Percentiles rank a stretch among this genome's conserved stretches.
Conservation (phyloP, 2,797 vertebrate species). For the Hipposideros larvatus region DNA sequence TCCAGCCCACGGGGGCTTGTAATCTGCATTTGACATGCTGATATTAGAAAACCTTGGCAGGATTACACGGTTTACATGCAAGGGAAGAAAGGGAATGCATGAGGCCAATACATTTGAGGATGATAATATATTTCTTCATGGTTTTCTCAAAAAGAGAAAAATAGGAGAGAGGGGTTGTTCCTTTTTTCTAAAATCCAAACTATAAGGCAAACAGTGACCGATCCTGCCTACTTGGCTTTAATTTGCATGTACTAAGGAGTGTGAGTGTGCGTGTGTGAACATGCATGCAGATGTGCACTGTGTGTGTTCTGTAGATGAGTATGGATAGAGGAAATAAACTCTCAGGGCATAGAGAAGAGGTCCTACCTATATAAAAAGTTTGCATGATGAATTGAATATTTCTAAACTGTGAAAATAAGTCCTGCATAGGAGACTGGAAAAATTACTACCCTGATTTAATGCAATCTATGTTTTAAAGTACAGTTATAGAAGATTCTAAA, state of each 20-base stretch:
- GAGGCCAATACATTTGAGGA: constrained; percentile 37
- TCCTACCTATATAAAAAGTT: background rate
- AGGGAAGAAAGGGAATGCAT: constrained; percentile 35
- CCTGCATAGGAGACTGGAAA: background rate
- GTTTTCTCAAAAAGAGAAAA: constrained; percentile 48
- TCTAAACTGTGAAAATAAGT: constrained; percentile 70
- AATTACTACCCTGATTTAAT: constrained; percentile 69
- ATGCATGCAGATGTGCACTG: background rate
- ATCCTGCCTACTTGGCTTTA: constrained; percentile 10
- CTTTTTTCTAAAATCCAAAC: constrained; percentile 8
- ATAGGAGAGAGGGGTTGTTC: background rate
- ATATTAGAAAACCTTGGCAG: constrained; percentile 68
- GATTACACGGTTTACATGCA: background rate
- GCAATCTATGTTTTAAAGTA: constrained; percentile 50
- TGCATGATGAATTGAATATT: constrained; percentile 34
- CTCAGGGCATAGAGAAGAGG: background rate
- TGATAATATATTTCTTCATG: constrained; percentile 34
- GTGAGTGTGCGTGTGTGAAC: too few relatives aligned
- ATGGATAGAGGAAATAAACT: background rate
- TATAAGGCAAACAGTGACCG: constrained; percentile 38
- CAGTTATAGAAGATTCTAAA: constrained; percentile 70
- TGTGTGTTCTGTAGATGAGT: background rate
- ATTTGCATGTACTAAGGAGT: background rate
- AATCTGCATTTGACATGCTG: constrained; percentile 62
- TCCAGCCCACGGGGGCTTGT: constrained; percentile 54